Evolutionary conservation across 1,140 invertebrate species (phyloP), one percentile per base, ranked within the genome.

Genomic region (Brachionus manjavacas): DNA sequence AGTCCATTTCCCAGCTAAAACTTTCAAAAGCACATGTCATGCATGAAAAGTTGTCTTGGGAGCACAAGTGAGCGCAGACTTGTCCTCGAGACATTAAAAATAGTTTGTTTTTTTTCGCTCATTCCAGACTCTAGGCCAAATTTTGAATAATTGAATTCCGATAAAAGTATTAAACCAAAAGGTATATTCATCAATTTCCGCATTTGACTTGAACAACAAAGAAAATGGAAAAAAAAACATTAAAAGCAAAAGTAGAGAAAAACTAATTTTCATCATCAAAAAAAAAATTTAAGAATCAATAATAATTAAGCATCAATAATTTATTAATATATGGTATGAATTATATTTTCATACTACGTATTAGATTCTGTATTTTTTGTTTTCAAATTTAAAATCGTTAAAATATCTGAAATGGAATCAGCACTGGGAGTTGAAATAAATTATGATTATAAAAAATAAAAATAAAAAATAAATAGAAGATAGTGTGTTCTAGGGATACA

Each of bases 251-350:
- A 35, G 31, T 35, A 35, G n/a, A 14, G 35, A 72, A 72, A 72
- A 72, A 72, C 31, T n/a, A 72, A 43, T 72, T 72, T 72, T 72
- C n/a, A 72, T 72, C 68, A 72, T 55, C 52, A 55, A 55, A 7
- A 55, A 8, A 60, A 60, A 20, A 60, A 41, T 4, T 68, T 20
- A 72, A 72, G 68, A 72, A 72, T 72, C 68, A 72, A 72, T 72
- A 72, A 72, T 72, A 72, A 72, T 72, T 72, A 72, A 72, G 68
- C 68, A 72, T 72, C 68, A 72, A 72, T 72, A 72, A 72, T 72
- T 72, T 72, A 72, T 72, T 72, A 72, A 72, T 72, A 72, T 72
- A 41, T 41, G 16, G 31, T 68, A 68, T 68, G 25, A 39, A 68
- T 31, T 68, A 68, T 31, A 31, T 68, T 68, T 28, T 68, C 11